Conservation (phyloP, 1,140 invertebrate species). For the Drosophila asahinai region DNA sequence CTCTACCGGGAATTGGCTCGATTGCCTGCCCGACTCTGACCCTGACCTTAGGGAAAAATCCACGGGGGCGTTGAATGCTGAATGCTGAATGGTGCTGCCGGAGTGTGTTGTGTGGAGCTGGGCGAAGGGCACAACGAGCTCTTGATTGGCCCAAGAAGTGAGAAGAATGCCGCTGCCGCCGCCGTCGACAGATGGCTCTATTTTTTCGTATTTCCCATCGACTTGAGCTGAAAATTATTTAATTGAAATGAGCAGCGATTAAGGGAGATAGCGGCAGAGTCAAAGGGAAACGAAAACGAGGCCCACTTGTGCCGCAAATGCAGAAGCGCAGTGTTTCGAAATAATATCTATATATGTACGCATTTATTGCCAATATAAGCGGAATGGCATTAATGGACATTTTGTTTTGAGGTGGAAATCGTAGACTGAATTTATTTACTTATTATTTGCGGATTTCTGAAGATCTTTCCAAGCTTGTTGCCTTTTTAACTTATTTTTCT, state of each 20-base stretch:
- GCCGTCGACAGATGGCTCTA: conserved; percentile 27
- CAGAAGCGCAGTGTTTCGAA: not conserved
- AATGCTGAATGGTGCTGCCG: not conserved
- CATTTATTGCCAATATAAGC: no score
- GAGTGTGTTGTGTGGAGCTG: no score
- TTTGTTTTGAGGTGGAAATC: not conserved
- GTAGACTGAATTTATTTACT: not conserved
- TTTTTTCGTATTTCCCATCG: conserved; percentile 1
- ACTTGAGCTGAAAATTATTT: conserved; percentile 34
- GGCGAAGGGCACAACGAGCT: conserved; percentile 6
- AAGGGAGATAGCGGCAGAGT: conserved; percentile 29
- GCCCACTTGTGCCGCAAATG: conserved; percentile 1
- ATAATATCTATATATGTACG: not conserved
- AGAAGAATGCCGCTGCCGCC: not conserved
- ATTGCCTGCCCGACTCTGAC: conserved; percentile 5
- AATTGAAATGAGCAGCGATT: conserved; percentile 42
- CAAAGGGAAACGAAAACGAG: conserved; percentile 15
- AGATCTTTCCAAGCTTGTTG: not conserved
- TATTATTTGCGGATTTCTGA: not conserved
- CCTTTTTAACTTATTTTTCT: not conserved
- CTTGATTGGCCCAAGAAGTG: conserved; percentile 21
- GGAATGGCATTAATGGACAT: no score
- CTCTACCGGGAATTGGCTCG: conserved; percentile 32
- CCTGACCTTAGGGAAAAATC: conserved; percentile 29
- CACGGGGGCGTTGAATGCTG: conserved; percentile 10